A percentile compares a stretch with the other conserved stretches of the same genome.
Conservation (phyloP, 2,797 vertebrate species). For the Clarias pachynema region DNA sequence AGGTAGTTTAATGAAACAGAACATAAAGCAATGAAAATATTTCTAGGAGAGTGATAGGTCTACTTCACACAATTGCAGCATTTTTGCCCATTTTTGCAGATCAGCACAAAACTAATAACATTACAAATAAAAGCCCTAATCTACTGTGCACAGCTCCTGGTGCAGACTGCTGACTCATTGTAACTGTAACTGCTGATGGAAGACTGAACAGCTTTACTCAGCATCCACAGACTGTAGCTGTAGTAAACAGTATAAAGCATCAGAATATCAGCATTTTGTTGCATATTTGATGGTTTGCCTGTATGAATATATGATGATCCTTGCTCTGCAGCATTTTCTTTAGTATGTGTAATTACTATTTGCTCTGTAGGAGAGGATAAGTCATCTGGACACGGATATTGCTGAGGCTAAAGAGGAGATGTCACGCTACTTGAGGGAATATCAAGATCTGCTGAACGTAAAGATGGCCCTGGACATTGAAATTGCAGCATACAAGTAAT, state of each 20-base stretch:
- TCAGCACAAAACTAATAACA: background rate
- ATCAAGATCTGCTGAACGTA: conserved; percentile 85
- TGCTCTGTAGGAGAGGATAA: conserved; percentile 75
- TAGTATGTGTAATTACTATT: background rate
- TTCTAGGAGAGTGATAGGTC: background rate
- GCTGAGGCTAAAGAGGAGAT: conserved; percentile 85
- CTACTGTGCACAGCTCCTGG: background rate
- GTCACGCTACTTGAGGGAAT: conserved; percentile 84
- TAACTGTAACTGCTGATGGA: conserved; percentile 29
- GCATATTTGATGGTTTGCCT: background rate
- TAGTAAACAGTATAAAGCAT: background rate
- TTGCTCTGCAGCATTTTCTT: background rate
- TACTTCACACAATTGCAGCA: background rate
- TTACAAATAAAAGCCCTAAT: background rate
- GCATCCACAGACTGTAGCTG: background rate
- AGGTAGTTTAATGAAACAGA: background rate
- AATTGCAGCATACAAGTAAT: conserved; percentile 83
- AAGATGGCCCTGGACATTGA: conserved; percentile 85
- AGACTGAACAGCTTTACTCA: conserved; percentile 9
- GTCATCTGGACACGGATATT: conserved; percentile 81
- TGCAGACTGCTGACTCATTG: conserved; percentile 49
- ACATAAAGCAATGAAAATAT: background rate
- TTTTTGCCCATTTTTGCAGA: background rate
- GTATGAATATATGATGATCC: background rate
- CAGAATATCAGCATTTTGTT: background rate